Evolutionary conservation across 37 sponge, comb jelly and placozoan genomes (phyloP).

Genomic region (Halichondria panicea): DNA sequence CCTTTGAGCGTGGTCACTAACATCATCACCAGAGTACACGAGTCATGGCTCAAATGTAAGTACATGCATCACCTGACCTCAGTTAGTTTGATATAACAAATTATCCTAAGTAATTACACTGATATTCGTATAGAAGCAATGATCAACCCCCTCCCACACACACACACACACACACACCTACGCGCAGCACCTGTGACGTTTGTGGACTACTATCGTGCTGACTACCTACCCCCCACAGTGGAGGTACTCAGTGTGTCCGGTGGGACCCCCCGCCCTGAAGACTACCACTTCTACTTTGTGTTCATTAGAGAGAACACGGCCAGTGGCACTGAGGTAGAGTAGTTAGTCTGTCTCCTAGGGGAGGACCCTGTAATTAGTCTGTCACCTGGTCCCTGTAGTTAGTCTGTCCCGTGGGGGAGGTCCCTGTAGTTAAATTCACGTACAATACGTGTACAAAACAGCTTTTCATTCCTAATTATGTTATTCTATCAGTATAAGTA

Average conservation of each 20-base stretch:
- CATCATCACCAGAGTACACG: background rate
- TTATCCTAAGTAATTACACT: background rate
- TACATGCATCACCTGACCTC: background rate
- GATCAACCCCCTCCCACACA: too few relatives aligned
- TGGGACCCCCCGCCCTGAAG: background rate
- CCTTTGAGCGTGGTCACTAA: background rate
- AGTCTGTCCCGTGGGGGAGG: too few relatives aligned
- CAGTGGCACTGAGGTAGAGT: background rate
- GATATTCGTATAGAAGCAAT: background rate
- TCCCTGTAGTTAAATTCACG: background rate
- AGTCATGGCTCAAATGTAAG: background rate
- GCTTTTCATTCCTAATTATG: background rate
- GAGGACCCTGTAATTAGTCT: too few relatives aligned
- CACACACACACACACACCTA: too few relatives aligned
- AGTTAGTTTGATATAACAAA: background rate
- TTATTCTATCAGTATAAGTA: background rate
- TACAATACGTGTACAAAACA: background rate
- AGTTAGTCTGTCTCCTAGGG: background rate
- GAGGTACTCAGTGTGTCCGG: too few relatives aligned
- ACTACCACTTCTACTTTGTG: conserved; percentile 41
- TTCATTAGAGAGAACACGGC: conserved; percentile 27
- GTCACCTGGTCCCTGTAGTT: too few relatives aligned
- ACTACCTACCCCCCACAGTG: background rate
- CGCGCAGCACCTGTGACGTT: conserved; percentile 22
- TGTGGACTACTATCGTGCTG: conserved; percentile 27